Evolutionary conservation across 2,888 invertebrate species (phyloP).

Genomic region (Acronicta leporina): DNA sequence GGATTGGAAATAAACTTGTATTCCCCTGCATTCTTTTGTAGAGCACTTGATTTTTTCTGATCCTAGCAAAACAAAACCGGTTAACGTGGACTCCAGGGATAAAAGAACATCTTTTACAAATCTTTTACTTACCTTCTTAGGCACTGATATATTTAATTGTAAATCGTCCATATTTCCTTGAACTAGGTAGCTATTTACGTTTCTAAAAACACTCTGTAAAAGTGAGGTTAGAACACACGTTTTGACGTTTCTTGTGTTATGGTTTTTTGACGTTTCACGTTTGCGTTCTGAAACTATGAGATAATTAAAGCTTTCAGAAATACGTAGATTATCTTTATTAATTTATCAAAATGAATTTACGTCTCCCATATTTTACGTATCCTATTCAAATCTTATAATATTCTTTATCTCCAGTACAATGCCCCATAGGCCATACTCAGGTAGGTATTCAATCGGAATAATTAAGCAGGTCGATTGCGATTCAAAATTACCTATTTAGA

Average conservation of each 20-base stretch:
- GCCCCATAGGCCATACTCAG: no score
- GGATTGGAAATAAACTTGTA: slow-evolving; percentile 83
- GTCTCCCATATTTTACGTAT: no score
- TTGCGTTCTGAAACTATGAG: slow-evolving; percentile 39
- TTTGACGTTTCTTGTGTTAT: slow-evolving; percentile 59
- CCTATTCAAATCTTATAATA: no score
- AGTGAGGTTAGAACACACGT: slow-evolving; percentile 69
- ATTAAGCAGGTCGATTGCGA: no score
- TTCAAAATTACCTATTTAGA: no score
- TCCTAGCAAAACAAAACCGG: slow-evolving; percentile 57
- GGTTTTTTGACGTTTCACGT: slow-evolving; percentile 40
- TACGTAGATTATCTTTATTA: no score
- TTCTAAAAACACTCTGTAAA: slow-evolving; percentile 20
- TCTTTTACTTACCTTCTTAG: slow-evolving; percentile 71
- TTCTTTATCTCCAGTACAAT: no score
- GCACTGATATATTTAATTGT: slow-evolving; percentile 82
- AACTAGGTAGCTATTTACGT: slow-evolving; percentile 31
- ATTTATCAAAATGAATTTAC: no score
- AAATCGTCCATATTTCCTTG: slow-evolving; percentile 81
- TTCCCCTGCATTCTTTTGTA: slow-evolving; percentile 70
- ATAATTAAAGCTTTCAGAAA: slow-evolving; percentile 6
- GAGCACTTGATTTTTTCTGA: slow-evolving; percentile 64
- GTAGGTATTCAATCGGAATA: no score
- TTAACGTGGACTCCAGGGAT: slow-evolving; percentile 1
- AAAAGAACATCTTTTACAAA: background rate